Evolutionary conservation across 2,113 vertebrate species (phyloP), one percentile per base, ranked within the genome.

Genomic region (Bambusicola thoracicus): DNA sequence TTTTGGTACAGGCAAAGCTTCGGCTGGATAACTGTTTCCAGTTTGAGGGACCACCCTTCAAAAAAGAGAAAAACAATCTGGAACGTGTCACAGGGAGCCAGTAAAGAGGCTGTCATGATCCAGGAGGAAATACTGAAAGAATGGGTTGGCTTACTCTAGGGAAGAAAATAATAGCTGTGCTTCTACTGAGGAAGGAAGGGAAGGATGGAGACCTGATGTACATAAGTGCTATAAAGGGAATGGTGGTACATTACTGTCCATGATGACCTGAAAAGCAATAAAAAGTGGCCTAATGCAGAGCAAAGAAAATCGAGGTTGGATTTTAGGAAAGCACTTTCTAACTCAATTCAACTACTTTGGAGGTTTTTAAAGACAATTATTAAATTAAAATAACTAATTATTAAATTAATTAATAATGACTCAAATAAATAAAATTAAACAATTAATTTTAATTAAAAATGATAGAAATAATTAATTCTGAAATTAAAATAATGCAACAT

Each of bases 251-350:
- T 74, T n/a, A n/a, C 53, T 44, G 25, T 58, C 48, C 19, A 13
- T 29, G 58, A 29, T 27, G 91, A 73, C 27, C 55, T 20, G n/a
- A 85, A 82, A n/a, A 88, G n/a, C 67, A 55, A 19, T 55, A 43
- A 88, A 38, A 72, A 85, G 22, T 2, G 25, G 34, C 6, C 22
- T 61, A 53, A 40, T 40, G 44, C 46, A 65, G 3, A 76, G 25
- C n/a, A 85, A 90, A 85, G n/a, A 69, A 85, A 82, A 78, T 69
- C 13, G 43, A 70, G 13, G 13, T 5, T 81, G 29, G 9, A 49
- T 79, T 89, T 87, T 36, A 81, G 41, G 17, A 89, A 84, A 75
- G 40, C 13, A 18, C 8, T 73, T 93, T 83, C n/a, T 90, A 90
- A 77, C 8, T 38, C 48, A 34, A 4, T 40, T 51, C 21, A 82